phyloP scores from a whole-genome alignment of 2,888 invertebrate species.

The Catocala fraxini region DNA sequence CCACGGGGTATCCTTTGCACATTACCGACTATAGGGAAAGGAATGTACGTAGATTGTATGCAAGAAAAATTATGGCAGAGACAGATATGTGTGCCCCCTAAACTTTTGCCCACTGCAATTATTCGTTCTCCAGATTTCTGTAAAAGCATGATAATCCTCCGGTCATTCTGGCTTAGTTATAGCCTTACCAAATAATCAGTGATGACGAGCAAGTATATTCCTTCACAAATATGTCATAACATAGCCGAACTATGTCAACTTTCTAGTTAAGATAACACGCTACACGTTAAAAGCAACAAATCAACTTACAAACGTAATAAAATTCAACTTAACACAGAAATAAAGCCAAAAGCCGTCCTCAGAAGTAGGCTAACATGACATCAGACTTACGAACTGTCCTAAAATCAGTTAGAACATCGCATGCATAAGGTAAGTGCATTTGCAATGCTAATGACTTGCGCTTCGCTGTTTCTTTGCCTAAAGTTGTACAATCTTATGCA shows the following conservation, averaged over 20 bases:
- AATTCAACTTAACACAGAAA: neutral
- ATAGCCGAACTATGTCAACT: neutral
- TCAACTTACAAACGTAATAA: neutral
- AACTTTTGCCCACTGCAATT: too few relatives aligned
- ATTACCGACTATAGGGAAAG: too few relatives aligned
- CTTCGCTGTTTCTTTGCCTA: constrained; percentile 39
- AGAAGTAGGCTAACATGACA: constrained; percentile 40
- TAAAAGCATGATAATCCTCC: too few relatives aligned
- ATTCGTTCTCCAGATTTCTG: too few relatives aligned
- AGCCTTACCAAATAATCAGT: too few relatives aligned
- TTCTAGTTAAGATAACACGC: neutral
- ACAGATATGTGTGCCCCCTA: too few relatives aligned
- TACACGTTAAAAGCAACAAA: neutral
- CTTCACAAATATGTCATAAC: too few relatives aligned
- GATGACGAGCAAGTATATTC: too few relatives aligned
- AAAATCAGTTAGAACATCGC: constrained; percentile 42
- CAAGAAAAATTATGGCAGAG: too few relatives aligned
- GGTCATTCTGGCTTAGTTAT: too few relatives aligned
- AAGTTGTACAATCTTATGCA: constrained; percentile 21
- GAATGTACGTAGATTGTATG: too few relatives aligned
- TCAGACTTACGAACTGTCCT: constrained; percentile 33
- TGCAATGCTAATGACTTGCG: constrained; percentile 47
- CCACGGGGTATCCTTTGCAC: too few relatives aligned
- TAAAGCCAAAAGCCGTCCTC: constrained; percentile 15
- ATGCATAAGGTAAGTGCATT: constrained; percentile 30